Base-by-base conservation (phyloP, 2,113 vertebrate species). In the Sylvilagus bachmani region DNA sequence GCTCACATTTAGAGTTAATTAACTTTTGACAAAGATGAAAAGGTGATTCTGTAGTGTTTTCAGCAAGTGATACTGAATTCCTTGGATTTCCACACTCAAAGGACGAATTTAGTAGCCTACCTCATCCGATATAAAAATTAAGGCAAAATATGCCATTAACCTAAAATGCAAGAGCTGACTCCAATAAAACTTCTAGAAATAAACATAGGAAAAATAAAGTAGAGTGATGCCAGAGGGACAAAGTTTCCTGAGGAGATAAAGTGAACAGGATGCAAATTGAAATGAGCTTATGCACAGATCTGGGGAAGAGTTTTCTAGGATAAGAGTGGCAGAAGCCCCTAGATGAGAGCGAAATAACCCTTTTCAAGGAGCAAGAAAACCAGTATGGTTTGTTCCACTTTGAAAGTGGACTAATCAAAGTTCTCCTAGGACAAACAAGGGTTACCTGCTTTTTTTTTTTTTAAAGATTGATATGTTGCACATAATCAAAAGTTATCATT, bases 101-200 rank as follows among this genome's bases (percentile, higher is more conserved):
- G 70, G 0, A 77, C 78, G 24, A 79, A 79, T 27, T 90, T 74
- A 73, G 71, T 22, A 58, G 51, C 3, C 82, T 86, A 55, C 36
- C 19, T 89, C 51, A 86, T 33, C 61, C 10, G 1, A 12, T 31
- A 27, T 36, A 21, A 90, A 97, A 78, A 92, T 95, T n/a, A 92
- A 69, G 2, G 77, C 33, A 81, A 83, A 86, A 73, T 36, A 27
- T 12, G 44, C 64, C 16, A 12, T 49, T 5, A n/a, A 58, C 29
- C 17, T 86, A 89, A 49, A 44, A 88, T 58, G 11, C n/a, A 69
- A 81, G 5, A 66, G 25, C 9, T 79, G n/a, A 90, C 64, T 87
- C 4, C 44, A 24, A 16, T 73, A 78, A 44, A 87, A 13, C 21
- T 84, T 84, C 4, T 75, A 70, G 53, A 92, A 94, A 1, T n/a